Evolutionary conservation across 37 sponge, comb jelly and placozoan species (phyloP), one percentile per base, ranked within the genome.

Genomic region (Axinella damicornis): DNA sequence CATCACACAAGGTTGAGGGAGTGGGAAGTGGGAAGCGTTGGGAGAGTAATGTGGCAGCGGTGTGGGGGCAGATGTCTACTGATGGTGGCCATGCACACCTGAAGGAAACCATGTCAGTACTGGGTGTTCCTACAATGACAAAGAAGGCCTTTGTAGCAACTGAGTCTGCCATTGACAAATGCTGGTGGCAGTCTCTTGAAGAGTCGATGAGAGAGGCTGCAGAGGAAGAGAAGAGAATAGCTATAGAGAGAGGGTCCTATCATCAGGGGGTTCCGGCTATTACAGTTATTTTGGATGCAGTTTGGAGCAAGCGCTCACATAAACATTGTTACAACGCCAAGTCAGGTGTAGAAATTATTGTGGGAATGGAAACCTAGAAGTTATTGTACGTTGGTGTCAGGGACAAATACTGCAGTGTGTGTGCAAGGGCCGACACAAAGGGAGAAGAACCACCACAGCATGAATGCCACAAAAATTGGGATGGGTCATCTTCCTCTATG

Each of bases 271-370:
- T 77, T 65, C 86, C 86, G 57, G 85, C 85, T n/a, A 74, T 84
- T 36, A 80, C 84, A 39, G 81, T 84, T 5, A 70, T 84, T 5
- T 85, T 78, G 24, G 89, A 84, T 74, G 85, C 80, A 38, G 85
- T 85, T 27, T 90, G 90, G 90, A 57, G 65, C 19, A 90, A 90
- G 58, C 65, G 84, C 2, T 57, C 79, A 5, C 90, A 79, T 41
- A 83, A 83, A 22, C 90, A 90, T 69, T 73, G 75, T 32, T 90
- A 84, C 76, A 90, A 84, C 74, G 90, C 90, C 9, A 90, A 78
- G 69, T 77, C 79, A 59, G 90, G 90, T 54, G 90, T 90, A 0
- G 90, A 56, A 13, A 79, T 90, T 20, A 90, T 83, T 31, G 77
- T 90, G 37, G 90, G 90, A 4, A 13, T 56, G 31, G 41, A 53